phyloP scores from a whole-genome alignment of 2,113 vertebrate genomes.

The Ictalurus punctatus region DNA sequence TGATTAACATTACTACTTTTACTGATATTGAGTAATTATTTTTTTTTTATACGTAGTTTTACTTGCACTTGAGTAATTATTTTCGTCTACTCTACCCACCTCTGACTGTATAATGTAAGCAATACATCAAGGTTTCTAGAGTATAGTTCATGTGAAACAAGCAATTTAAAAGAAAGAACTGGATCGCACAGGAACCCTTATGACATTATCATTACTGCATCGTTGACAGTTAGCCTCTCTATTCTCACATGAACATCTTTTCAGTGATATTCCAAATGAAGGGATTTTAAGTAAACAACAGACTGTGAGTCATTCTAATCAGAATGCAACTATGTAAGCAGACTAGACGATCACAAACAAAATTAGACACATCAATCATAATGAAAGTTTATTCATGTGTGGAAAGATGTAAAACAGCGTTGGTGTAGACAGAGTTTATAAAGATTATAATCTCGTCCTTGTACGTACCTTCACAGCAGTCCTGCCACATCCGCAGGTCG shows the following conservation, averaged over 20 bases:
- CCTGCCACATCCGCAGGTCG: constrained; percentile 97
- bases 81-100: no score
- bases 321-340: background rate
- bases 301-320: background rate
- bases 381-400: background rate
- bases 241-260: background rate
- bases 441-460: background rate
- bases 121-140: background rate
- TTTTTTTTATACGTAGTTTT: no score
- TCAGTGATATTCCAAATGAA: background rate
- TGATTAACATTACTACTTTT: no score
- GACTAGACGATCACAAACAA: background rate
- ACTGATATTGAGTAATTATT: no score
- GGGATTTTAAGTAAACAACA: background rate
- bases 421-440: background rate
- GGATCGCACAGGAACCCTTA: background rate
- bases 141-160: background rate
- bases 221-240: background rate
- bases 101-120: background rate
- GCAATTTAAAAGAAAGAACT: background rate
- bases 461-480: constrained; percentile 92
- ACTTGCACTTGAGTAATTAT: no score
- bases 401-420: background rate
- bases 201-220: background rate
- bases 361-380: background rate